A percentile compares a stretch with the other conserved stretches of the same genome.
phyloP scores from a whole-genome alignment of 2,797 vertebrate genomes.

The Typhlichthys subterraneus region DNA sequence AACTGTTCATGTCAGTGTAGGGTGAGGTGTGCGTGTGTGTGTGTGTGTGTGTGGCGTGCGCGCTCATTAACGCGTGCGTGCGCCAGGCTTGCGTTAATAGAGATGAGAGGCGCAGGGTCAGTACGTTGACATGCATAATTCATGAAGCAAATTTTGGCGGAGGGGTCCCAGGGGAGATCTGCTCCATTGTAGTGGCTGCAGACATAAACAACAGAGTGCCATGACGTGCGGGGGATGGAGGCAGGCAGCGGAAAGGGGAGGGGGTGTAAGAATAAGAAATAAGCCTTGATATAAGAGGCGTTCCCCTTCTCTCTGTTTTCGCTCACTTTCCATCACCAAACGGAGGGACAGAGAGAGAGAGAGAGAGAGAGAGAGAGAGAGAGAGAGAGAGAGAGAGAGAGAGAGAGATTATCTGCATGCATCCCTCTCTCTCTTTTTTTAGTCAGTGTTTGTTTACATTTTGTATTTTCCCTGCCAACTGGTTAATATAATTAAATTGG shows the following conservation, averaged over 20 bases:
- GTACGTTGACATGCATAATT: conserved; percentile 76
- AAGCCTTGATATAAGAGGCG: conserved; percentile 51
- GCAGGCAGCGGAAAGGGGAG: conserved; percentile 39
- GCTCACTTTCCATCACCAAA: conserved; percentile 51
- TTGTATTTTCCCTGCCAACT: conserved; percentile 50
- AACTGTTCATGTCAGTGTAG: conserved; percentile 18
- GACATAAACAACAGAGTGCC: conserved; percentile 77
- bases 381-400: no score
- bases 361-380: no score
- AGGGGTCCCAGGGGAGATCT: conserved; percentile 71
- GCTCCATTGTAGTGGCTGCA: conserved; percentile 77
- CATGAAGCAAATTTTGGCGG: conserved; percentile 77
- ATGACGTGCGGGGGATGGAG: conserved; percentile 46
- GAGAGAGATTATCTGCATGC: background rate
- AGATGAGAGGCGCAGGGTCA: conserved; percentile 78
- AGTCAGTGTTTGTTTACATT: conserved; percentile 63
- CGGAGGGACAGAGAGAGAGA: no score
- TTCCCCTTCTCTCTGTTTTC: background rate
- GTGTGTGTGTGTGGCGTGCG: conserved; percentile 12
- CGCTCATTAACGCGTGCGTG: conserved; percentile 19
- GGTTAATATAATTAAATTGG: conserved; percentile 66
- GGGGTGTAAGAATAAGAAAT: conserved; percentile 46
- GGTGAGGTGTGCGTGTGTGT: conserved; percentile 35
- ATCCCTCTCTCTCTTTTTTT: background rate
- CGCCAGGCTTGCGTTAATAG: conserved; percentile 76